Evolutionary conservation across 2,113 vertebrate genomes (phyloP).

Genomic region (Chionis minor): DNA sequence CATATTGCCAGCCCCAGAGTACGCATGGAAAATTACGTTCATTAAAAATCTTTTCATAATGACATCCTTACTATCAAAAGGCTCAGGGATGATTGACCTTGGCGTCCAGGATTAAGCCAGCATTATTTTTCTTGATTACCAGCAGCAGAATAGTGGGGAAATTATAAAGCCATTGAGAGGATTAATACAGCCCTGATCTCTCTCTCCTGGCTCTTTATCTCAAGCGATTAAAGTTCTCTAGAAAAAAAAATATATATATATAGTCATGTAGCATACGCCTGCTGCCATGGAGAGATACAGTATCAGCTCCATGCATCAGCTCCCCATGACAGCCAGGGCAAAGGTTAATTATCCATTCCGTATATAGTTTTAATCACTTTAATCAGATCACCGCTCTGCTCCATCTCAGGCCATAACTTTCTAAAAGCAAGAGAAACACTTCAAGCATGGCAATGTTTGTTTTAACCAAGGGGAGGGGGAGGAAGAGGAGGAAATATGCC

Average conservation of each 20-base stretch:
- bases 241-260: background rate
- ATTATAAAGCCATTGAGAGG: conserved; percentile 82
- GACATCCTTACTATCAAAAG: conserved; percentile 58
- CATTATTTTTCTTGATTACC: conserved; percentile 79
- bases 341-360: conserved; percentile 77
- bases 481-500: background rate
- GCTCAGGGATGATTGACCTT: conserved; percentile 68
- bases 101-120: conserved; percentile 64
- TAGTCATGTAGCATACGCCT: conserved; percentile 52
- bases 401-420: conserved; percentile 54
- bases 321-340: conserved; percentile 58
- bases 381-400: conserved; percentile 58
- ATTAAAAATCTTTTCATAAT: conserved; percentile 49
- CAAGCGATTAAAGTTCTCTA: conserved; percentile 76
- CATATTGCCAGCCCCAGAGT: background rate
- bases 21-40: background rate
- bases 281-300: conserved; percentile 65
- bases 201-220: conserved; percentile 78
- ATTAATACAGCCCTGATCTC: conserved; percentile 77
- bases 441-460: conserved; percentile 18
- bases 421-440: conserved; percentile 43
- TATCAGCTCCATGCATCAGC: conserved; percentile 65
- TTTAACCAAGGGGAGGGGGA: background rate
- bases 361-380: conserved; percentile 77
- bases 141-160: conserved; percentile 67